Percentiles rank a stretch among this genome's conserved stretches.
Evolutionary conservation across 2,113 vertebrate genomes (phyloP).

Genomic region (Leptocoma aspasia): DNA sequence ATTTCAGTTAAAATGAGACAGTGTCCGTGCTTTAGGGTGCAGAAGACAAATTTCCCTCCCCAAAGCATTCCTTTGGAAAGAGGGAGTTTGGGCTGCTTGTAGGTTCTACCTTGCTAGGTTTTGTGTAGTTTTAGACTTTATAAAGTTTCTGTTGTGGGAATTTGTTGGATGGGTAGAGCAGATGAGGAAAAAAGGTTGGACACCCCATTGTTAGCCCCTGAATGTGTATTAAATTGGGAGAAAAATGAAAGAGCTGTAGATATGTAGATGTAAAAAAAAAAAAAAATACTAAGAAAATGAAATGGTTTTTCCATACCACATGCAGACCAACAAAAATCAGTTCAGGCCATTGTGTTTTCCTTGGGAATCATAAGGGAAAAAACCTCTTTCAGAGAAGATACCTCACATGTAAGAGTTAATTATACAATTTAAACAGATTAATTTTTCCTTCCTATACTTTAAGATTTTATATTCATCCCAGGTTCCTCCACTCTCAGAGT

Average conservation of each 20-base stretch:
- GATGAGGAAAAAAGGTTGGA: neutral
- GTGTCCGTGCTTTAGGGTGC: neutral
- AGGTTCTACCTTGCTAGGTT: accelerated
- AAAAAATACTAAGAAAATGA: neutral
- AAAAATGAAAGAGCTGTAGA: neutral
- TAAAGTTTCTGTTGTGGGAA: neutral
- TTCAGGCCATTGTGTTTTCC: neutral
- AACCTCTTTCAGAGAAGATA: neutral
- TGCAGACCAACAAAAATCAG: neutral
- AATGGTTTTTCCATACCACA: neutral
- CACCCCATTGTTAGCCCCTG: accelerated
- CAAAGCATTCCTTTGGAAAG: neutral
- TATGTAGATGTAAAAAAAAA: neutral
- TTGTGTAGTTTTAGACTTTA: neutral
- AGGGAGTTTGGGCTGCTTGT: neutral
- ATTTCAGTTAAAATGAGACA: neutral
- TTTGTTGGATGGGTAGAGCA: neutral
- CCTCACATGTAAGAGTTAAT: neutral
- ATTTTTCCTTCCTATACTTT: neutral
- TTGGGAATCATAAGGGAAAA: neutral
- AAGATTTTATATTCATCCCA: neutral
- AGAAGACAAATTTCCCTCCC: neutral
- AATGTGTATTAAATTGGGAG: neutral
- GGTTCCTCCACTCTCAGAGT: neutral
- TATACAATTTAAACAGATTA: neutral